Evolutionary conservation across 2,888 invertebrate genomes (phyloP).

Genomic region (Ommatoiulus sabulosus): DNA sequence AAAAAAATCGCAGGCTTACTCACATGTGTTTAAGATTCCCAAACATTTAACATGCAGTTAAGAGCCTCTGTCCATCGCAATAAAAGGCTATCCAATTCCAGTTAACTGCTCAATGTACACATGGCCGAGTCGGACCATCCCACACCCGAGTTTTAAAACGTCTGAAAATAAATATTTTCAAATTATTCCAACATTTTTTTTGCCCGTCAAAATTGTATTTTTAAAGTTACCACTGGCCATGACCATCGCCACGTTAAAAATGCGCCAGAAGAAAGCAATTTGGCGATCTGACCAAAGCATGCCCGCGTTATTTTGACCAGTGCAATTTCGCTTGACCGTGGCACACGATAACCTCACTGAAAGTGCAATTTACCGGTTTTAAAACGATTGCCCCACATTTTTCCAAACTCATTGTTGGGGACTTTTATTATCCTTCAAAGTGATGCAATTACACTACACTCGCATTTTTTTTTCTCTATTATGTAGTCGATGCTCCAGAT

Average conservation of each 20-base stretch:
- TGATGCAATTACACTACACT: slow-evolving; percentile 20
- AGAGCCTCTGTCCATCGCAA: neutral
- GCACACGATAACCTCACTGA: neutral
- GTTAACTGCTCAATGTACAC: neutral
- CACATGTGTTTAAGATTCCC: neutral
- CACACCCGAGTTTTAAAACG: neutral
- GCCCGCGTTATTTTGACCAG: neutral
- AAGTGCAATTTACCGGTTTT: slow-evolving; percentile 47
- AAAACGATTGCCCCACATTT: slow-evolving; percentile 42
- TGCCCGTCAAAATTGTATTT: neutral
- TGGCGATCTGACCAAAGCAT: neutral
- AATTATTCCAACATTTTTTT: neutral
- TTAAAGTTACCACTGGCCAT: neutral
- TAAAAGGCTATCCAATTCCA: neutral
- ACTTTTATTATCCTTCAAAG: slow-evolving; percentile 26
- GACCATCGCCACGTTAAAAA: neutral
- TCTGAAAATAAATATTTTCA: slow-evolving; percentile 38
- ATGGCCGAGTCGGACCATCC: neutral
- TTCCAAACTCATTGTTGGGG: neutral
- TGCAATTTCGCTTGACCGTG: slow-evolving; percentile 25
- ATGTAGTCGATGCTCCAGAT: slow-evolving; percentile 45
- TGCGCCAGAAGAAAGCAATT: neutral
- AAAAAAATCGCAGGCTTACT: neutral
- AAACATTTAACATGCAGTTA: neutral
- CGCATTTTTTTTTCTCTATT: slow-evolving; percentile 4